Evolutionary conservation across 2,888 invertebrate species (phyloP).

Genomic region (Cantharis lateralis): DNA sequence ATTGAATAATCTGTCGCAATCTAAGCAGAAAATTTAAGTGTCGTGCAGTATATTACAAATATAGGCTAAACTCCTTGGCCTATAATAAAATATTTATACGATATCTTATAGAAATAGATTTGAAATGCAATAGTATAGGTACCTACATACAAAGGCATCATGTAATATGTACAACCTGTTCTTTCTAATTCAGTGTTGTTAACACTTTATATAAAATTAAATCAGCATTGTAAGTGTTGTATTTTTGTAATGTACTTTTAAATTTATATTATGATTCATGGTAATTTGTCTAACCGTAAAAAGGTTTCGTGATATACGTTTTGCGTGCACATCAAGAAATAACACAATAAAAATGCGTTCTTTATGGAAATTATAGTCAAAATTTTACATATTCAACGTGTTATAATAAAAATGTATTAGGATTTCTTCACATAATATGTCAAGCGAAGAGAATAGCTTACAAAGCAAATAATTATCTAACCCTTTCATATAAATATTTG

Average conservation of each 20-base stretch:
- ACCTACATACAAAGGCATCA: not conserved
- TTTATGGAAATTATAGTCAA: conserved; percentile 21
- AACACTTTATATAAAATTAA: not conserved
- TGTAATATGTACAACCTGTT: not conserved
- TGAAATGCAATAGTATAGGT: conserved; percentile 36
- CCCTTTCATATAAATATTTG: conserved; percentile 19
- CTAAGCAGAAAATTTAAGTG: conserved; percentile 43
- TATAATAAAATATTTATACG: conserved; percentile 41
- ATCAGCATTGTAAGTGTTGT: not conserved
- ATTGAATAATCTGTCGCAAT: conserved; percentile 43
- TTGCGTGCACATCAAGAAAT: conserved; percentile 24
- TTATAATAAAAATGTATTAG: conserved; percentile 23
- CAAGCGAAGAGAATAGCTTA: conserved; percentile 4
- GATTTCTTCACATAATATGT: conserved; percentile 22
- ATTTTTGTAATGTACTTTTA: conserved; percentile 10
- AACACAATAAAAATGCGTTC: conserved; percentile 18
- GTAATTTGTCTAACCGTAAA: conserved; percentile 20
- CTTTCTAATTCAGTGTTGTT: not conserved
- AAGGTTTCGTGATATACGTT: conserved; percentile 25
- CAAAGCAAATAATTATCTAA: not conserved
- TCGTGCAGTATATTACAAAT: conserved; percentile 38
- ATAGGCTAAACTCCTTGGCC: conserved; percentile 32
- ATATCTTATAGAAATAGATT: conserved; percentile 35
- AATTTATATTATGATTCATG: conserved; percentile 19
- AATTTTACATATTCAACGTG: conserved; percentile 28